These are phyloP conservation scores for Ceratina australensis DNA, from an alignment of 1,140 invertebrate species.

Conservation along the genomic window DNA sequence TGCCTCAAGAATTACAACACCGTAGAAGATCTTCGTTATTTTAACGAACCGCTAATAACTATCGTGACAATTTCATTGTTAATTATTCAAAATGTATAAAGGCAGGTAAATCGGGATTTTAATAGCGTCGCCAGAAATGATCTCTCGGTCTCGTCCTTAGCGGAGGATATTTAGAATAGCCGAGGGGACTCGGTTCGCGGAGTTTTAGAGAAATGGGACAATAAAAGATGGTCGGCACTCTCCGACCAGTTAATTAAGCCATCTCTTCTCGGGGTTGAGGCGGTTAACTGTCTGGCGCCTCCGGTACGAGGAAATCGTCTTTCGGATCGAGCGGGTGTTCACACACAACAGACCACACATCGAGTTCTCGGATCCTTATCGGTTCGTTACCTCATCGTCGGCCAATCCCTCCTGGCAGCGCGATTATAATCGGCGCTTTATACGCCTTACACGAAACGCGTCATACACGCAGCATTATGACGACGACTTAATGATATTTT, in stretches of 20 bases:
- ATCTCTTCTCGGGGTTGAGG: constrained; percentile 47
- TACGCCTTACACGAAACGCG: constrained; percentile 18
- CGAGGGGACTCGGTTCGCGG: not conserved
- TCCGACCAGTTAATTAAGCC: constrained; percentile 61
- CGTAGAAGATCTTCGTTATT: not conserved
- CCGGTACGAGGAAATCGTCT: constrained; percentile 34
- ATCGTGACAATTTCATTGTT: not conserved
- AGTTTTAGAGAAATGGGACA: constrained; percentile 43
- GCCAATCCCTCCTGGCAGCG: constrained; percentile 10
- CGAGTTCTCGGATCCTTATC: constrained; percentile 59
- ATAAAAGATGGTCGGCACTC: constrained; percentile 29
- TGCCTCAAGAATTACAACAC: too few species aligned
- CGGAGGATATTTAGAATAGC: not conserved
- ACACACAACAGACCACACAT: constrained; percentile 56
- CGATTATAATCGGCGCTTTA: constrained; percentile 56
- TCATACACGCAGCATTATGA: not conserved
- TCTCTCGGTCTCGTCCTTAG: not conserved
- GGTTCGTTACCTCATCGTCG: constrained; percentile 50
- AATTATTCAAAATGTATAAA: not conserved
- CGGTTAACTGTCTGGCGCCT: constrained; percentile 54
- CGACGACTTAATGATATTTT: constrained; percentile 42
- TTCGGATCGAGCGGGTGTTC: constrained; percentile 53
- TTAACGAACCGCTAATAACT: not conserved
- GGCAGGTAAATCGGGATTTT: constrained; percentile 21
- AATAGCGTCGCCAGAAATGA: not conserved